Percentiles rank a stretch among this genome's conserved stretches.
Conservation (phyloP, 2,113 vertebrate species). For the Heteronetta atricapilla region DNA sequence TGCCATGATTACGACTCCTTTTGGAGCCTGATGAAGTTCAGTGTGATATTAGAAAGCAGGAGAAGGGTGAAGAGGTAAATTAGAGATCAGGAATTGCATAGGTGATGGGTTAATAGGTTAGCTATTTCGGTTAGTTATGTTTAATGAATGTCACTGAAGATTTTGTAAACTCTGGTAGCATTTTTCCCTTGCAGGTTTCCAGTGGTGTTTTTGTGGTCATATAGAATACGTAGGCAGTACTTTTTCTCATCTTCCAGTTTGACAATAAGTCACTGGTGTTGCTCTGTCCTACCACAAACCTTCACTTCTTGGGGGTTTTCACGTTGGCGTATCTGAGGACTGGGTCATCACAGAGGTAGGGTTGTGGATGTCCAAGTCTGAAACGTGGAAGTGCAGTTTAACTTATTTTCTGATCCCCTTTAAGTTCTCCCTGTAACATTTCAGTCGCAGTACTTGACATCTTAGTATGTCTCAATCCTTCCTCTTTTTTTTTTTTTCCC, state of each 20-base stretch:
- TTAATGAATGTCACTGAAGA: background rate
- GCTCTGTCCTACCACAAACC: background rate
- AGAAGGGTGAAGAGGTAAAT: background rate
- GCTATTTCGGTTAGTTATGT: background rate
- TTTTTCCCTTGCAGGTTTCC: background rate
- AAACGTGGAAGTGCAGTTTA: background rate
- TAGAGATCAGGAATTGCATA: background rate
- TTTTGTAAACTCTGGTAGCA: background rate
- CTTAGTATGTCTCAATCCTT: background rate
- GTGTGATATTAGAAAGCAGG: background rate
- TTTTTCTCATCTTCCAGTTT: background rate
- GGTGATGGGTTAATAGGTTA: conserved; percentile 4
- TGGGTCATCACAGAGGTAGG: background rate
- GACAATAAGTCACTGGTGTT: background rate
- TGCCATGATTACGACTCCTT: background rate
- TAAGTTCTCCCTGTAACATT: background rate
- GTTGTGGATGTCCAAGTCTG: background rate
- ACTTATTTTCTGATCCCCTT: background rate
- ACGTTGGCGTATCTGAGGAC: background rate
- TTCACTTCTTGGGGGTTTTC: background rate
- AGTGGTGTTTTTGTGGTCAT: background rate
- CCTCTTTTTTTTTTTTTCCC: background rate
- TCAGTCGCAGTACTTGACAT: background rate
- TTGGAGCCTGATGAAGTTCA: background rate
- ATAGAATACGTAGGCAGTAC: background rate